Base-by-base conservation (phyloP, 1,140 invertebrate species). In the Temnothorax longispinosus region DNA sequence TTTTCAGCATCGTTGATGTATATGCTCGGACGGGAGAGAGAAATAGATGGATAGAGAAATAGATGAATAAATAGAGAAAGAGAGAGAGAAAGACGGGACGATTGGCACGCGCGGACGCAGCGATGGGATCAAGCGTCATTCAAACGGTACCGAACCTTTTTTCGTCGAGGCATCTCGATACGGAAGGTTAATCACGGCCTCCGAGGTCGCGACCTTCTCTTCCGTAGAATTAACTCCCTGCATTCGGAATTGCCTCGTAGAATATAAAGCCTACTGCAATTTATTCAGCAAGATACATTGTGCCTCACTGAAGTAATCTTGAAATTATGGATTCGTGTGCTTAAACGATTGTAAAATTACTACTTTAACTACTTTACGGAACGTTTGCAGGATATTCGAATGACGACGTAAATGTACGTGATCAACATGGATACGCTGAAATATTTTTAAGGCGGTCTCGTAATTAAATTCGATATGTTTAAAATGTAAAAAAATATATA, bases 1-100 rank as follows among this genome's bases (percentile, higher is more conserved):
- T 89, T 85, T 85, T 88, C 78, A 41, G 56, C 54, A 52, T 62
- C 47, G 78, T 27, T 75, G 21, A 21, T 21, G 52, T 67, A 69
- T 88, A 84, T 64, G 35, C 15, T 35, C 18, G 65, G 32, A 87
- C 54, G 58, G 78, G 21, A 18, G 60, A 82, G 97, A 95, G 62
- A 88, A 64, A 85, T 41, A 80, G 67, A 52, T 67, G 72, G 65
- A 82, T 84, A 85, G 41, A n/a, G 11, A 47, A 11, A 44, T 18
- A 95, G 97, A 27, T 27, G 27, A 0, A 27, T 27, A 27, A 27
- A 27, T 27, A 97, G 56, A 97, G 96, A 82, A 96, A 95, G 62
- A 88, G 32, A 21, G 60, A 88, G 32, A n/a, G 65, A 87, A 74
- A 54, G 18, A 62, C 27, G 32, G 56, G n/a, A 85, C 44, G 27